Conservation (phyloP, 2,797 vertebrate genomes). For the Onychomys torridus region DNA sequence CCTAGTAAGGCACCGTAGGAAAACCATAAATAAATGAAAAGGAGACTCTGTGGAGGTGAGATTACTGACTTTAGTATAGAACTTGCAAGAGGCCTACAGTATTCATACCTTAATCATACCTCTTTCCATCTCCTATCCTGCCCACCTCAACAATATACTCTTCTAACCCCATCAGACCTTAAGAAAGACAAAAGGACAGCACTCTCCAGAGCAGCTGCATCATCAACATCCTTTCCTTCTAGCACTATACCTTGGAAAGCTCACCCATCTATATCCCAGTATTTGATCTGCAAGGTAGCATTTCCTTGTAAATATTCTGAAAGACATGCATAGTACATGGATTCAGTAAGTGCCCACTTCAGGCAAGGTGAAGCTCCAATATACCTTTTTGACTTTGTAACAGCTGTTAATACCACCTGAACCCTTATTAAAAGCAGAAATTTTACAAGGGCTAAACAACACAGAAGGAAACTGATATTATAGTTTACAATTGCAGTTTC, state of each 20-base stretch:
- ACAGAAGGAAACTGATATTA: constrained; percentile 62
- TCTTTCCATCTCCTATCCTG: not conserved
- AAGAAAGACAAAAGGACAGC: not conserved
- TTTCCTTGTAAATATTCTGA: not conserved
- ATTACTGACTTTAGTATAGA: not conserved
- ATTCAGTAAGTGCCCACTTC: not conserved
- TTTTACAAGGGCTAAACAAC: constrained; percentile 50
- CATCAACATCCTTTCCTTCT: not conserved
- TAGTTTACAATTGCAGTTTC: constrained; percentile 60
- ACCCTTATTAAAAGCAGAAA: constrained; percentile 64
- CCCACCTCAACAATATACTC: not conserved
- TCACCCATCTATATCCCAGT: not conserved
- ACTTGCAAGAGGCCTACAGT: not conserved
- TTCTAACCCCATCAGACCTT: not conserved
- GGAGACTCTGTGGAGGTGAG: not conserved
- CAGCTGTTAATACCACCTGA: constrained; percentile 72
- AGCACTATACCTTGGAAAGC: not conserved
- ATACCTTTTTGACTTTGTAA: constrained; percentile 66
- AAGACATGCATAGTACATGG: not conserved
- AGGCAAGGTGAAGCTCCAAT: constrained; percentile 4
- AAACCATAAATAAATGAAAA: not conserved
- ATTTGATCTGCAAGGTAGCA: not conserved
- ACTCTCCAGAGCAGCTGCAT: not conserved
- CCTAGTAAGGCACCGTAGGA: not conserved
- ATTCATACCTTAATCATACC: not conserved